Conservation (phyloP, 2,888 invertebrate species). For the Acanthosoma haemorrhoidale region DNA sequence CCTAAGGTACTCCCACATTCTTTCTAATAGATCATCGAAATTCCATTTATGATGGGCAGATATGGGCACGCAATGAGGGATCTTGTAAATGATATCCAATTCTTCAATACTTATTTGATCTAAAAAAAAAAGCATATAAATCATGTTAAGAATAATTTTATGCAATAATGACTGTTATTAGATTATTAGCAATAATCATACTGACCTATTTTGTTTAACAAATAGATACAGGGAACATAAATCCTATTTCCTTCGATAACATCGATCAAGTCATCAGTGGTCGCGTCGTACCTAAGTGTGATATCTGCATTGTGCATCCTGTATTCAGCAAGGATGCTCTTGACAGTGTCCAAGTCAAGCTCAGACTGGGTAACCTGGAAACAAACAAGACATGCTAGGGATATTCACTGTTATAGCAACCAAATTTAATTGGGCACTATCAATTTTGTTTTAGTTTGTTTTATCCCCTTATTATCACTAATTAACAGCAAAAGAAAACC, state of each 20-base stretch:
- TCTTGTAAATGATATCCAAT: constrained; percentile 95
- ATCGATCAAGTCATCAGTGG: constrained; percentile 96
- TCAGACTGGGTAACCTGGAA: constrained; percentile 78
- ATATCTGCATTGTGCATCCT: constrained; percentile 99
- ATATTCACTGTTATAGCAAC: neutral
- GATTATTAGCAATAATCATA: no score
- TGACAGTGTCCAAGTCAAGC: constrained; percentile 89
- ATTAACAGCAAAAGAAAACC: no score
- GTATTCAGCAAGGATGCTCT: constrained; percentile 93
- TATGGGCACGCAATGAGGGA: constrained; percentile 99
- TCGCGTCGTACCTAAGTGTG: constrained; percentile 88
- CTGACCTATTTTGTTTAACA: constrained; percentile 94
- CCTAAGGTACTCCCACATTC: constrained; percentile 97
- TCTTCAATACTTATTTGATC: constrained; percentile 96
- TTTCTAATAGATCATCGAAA: constrained; percentile 93
- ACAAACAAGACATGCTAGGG: no score
- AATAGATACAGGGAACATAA: constrained; percentile 96
- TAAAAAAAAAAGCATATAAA: constrained; percentile 45
- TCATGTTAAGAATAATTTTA: neutral
- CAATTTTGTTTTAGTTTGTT: no score
- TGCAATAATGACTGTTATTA: no score
- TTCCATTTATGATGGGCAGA: constrained; percentile 99
- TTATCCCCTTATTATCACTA: no score
- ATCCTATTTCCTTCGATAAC: constrained; percentile 97
- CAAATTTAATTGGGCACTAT: no score